Base-by-base conservation (phyloP, 2,113 vertebrate genomes). In the Bolborhynchus lineola region DNA sequence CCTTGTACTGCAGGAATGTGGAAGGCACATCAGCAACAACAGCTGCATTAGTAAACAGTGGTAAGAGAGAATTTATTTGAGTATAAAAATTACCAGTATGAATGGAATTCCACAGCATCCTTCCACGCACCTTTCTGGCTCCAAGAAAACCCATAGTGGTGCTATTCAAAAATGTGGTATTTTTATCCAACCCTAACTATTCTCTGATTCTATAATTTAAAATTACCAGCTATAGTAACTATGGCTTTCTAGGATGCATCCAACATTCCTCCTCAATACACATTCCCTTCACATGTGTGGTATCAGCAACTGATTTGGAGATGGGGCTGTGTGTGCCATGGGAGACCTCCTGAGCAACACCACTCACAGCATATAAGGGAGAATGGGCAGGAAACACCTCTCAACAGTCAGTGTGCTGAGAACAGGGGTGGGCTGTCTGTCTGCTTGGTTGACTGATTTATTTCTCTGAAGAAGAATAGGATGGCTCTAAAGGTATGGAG, bases 351-450 rank as follows among this genome's bases (percentile, higher is more conserved):
- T 57, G 59, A 41, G 49, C 80, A 74, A 6, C 67, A 55, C 31
- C 5, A 44, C 52, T 47, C 67, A 33, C 26, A 39, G 47, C 53
- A 50, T 5, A 0, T 3, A 52, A 52, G 33, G 44, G 44, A 50
- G 9, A 33, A 47, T 0, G 2, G 42, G 81, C 9, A 52, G 28
- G 13, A 7, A 20, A 4, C 1, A 16, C 3, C 2, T 33, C 8
- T 35, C 1, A 1, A 6, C n/a, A 8, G 6, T 68, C 41, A 10
- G 20, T 59, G 33, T 78, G 29, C 16, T 41, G 7, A 60, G 33
- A n/a, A 23, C 0, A 4, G 8, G 2, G 4, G 8, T 39, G 1
- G 5, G 35, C 15, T 11, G 5, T 39, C 50, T 65, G 13, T 31
- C 46, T 7, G 2, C 10, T 42, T 63, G 16, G 15, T 39, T 63